Evolutionary conservation across 2,797 vertebrate genomes (phyloP), one percentile per base, ranked within the genome.

Genomic region (Coluber constrictor): DNA sequence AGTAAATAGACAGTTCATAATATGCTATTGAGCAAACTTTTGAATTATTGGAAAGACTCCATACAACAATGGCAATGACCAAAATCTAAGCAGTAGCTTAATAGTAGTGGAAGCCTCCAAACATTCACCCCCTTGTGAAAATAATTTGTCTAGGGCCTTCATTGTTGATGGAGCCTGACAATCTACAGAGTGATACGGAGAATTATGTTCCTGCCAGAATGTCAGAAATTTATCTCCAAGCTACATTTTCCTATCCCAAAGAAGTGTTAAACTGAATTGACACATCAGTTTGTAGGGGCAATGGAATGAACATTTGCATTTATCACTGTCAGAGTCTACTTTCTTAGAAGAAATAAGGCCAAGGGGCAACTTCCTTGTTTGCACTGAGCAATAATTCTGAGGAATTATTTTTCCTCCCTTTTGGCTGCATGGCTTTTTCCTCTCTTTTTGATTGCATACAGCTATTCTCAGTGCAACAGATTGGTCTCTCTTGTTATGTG

Each of bases 251-350:
- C 23, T 70, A 92, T 96, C 94, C 93, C 91, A 94, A 87, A 74
- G 90, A 96, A 94, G 93, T 96, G 95, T 94, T 96, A 95, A 95
- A 88, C 86, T 95, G 94, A 94, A 95, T 12, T 63, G 25, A 96
- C 5, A 95, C 61, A 95, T 95, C 92, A 91, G 79, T 43, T 89
- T 74, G 83, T 91, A 86, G 92, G 96, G 0, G 86, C 94, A 93
- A 94, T 91, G 93, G 95, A 95, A 92, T 32, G 86, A 90, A 70
- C 94, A 92, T 60, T 89, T 86, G 60, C 89, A 92, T 96, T 88
- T 94, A 2, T 96, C 93, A 93, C 90, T 94, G 95, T 92, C 94
- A 83, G 37, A 29, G 88, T 23, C 5, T 70, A 79, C 5, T 70
- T 66, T 32, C 93, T 56, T 60, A 88, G 15, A 91, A 87, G 55